These are phyloP conservation scores for Drosophila gaucha DNA, from an alignment of 2,888 invertebrate genomes.

Conservation along the genomic window DNA sequence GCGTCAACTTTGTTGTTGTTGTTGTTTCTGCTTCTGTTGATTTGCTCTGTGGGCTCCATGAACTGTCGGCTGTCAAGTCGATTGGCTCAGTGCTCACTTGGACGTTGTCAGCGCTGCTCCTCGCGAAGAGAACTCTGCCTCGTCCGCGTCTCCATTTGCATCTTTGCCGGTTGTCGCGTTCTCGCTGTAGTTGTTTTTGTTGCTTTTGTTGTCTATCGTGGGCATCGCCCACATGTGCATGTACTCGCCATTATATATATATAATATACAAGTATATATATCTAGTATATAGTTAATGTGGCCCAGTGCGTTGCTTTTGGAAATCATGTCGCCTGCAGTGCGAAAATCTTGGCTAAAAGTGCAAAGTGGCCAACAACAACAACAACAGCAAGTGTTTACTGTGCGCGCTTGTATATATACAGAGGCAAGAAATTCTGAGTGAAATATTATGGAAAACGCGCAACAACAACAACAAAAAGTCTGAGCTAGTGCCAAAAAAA, in stretches of 20 bases:
- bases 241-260: constrained; percentile 11
- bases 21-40: constrained; percentile 11
- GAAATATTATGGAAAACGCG: constrained; percentile 53
- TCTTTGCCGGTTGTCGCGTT: constrained; percentile 54
- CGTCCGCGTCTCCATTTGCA: constrained; percentile 26
- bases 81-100: constrained; percentile 72
- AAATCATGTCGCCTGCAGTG: constrained; percentile 77
- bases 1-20: constrained; percentile 28
- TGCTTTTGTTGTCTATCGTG: constrained; percentile 27
- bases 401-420: constrained; percentile 18
- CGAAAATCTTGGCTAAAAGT: constrained; percentile 56
- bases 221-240: constrained; percentile 45
- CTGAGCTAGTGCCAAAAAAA: constrained; percentile 52
- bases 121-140: constrained; percentile 35
- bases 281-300: constrained; percentile 39
- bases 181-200: constrained; percentile 4
- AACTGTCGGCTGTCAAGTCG: constrained; percentile 70
- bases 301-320: constrained; percentile 73
- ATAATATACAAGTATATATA: constrained; percentile 29
- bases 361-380: constrained; percentile 39
- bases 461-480: constrained; percentile 22
- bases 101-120: constrained; percentile 63
- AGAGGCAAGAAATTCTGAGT: constrained; percentile 11
- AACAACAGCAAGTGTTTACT: constrained; percentile 29
- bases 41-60: constrained; percentile 67